A percentile compares a stretch with the other conserved stretches of the same genome.
These are phyloP conservation scores for Lycaena phlaeas DNA, from an alignment of 2,888 invertebrate species.

Conservation along the genomic window DNA sequence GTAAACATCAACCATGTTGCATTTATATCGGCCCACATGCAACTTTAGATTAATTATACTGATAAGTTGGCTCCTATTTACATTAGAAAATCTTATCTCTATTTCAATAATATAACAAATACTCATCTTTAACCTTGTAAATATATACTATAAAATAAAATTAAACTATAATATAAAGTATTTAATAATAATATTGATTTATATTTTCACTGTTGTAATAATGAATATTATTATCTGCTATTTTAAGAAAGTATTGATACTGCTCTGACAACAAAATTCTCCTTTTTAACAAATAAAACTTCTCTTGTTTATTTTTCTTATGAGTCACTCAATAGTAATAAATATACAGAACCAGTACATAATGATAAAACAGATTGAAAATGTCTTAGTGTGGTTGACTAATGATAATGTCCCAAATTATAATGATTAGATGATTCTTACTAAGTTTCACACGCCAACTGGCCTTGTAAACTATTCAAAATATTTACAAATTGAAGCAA, in stretches of 20 bases:
- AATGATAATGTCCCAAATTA: neutral
- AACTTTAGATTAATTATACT: constrained; percentile 8
- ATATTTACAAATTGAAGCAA: constrained; percentile 43
- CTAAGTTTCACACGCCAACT: constrained; percentile 3
- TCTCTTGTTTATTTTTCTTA: no score
- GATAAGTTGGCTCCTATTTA: constrained; percentile 9
- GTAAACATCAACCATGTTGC: constrained; percentile 3
- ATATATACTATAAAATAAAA: neutral
- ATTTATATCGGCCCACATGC: constrained; percentile 11
- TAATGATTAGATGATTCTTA: constrained; percentile 9
- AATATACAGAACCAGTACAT: neutral
- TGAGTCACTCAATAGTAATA: no score
- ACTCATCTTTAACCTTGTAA: neutral
- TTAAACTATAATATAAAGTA: no score
- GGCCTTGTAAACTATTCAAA: constrained; percentile 16
- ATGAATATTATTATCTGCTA: no score
- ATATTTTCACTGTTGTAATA: no score
- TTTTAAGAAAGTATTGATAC: no score
- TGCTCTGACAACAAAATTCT: no score
- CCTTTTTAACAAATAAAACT: no score
- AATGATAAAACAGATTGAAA: constrained; percentile 1
- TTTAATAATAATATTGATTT: no score
- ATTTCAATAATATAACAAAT: neutral
- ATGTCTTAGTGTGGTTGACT: neutral
- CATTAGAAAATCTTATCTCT: constrained; percentile 1